Evolutionary conservation across 2,797 vertebrate genomes (phyloP).

Genomic region (Iguana delicatissima): DNA sequence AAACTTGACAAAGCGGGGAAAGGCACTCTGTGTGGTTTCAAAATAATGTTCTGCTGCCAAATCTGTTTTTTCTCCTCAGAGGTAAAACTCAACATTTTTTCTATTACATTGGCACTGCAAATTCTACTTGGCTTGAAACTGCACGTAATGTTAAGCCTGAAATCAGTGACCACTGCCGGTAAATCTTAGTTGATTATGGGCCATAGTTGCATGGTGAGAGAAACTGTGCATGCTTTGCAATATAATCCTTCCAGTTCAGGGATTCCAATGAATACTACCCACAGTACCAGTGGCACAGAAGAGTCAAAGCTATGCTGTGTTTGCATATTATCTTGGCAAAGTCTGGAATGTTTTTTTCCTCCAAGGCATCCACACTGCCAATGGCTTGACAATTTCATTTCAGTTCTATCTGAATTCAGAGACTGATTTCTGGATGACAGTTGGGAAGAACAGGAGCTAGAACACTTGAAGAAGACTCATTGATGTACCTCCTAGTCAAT

Average conservation of each 20-base stretch:
- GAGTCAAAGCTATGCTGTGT: not conserved
- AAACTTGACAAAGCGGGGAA: constrained; percentile 31
- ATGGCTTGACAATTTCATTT: not conserved
- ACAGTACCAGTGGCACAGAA: not conserved
- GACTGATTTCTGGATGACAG: no score
- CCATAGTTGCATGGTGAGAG: not conserved
- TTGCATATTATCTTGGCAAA: not conserved
- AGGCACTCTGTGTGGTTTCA: not conserved
- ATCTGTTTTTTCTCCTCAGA: not conserved
- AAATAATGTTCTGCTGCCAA: not conserved
- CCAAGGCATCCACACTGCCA: not conserved
- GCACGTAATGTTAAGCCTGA: not conserved
- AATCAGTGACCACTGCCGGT: not conserved
- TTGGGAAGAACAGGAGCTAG: not conserved
- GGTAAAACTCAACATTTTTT: constrained; percentile 13
- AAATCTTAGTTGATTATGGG: not conserved
- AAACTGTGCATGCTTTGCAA: not conserved
- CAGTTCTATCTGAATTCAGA: not conserved
- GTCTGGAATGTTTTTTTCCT: not conserved
- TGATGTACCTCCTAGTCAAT: not conserved
- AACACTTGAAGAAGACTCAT: no score
- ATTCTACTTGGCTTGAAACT: not conserved
- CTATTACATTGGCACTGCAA: constrained; percentile 14
- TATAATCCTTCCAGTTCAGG: not conserved
- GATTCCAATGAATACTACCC: not conserved